Base-by-base conservation (phyloP, 2,888 invertebrate genomes). In the Pseudococcus jackbeardsleyi region DNA sequence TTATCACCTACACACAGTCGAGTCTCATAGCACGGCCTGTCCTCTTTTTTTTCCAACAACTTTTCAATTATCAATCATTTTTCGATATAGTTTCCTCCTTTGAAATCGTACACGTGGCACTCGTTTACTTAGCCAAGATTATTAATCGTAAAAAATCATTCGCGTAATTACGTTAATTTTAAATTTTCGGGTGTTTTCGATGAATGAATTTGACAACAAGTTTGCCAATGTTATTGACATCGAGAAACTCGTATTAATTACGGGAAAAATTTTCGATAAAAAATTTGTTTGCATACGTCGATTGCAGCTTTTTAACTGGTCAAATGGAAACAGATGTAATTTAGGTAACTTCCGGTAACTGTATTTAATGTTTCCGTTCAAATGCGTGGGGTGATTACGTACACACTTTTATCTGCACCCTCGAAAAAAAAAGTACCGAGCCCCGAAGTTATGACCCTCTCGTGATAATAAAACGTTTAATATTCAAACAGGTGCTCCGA, bases 301-400 rank as follows among this genome's bases (percentile, higher is more conserved):
- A 85, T 26, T 54, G 85, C 68, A 86, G 59, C 86, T 72, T 86
- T 42, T 48, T 39, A 77, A 77, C 77, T 46, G 54, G n/a, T 84
- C 46, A 39, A 22, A 72, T 59, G 86, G 86, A 72, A 86, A 68
- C 86, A 86, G 46, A 86, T 86, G 86, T 72, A 86, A 72, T 64
- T 46, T 42, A 77, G 33, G 39, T 84, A 68, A 86, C 86, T 86
- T 86, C 86, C 86, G 86, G 85, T 85, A 85, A 39, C 85, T 68
- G 59, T 64, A 64, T 86, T 86, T 64, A 86, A 59, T 68, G 68
- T 86, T 86, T 86, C 86, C 86, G 86, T 72, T 86, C 46, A n/a
- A 86, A 72, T 42, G 84, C 86, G 86, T 86, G 68, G 64, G 86
- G 86, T 33, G 86, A 86, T 33, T 86, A 59, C 64, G 42, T 42